Conservation (phyloP, 53 echinoderm and acorn worm genomes). For the Crossaster papposus region DNA sequence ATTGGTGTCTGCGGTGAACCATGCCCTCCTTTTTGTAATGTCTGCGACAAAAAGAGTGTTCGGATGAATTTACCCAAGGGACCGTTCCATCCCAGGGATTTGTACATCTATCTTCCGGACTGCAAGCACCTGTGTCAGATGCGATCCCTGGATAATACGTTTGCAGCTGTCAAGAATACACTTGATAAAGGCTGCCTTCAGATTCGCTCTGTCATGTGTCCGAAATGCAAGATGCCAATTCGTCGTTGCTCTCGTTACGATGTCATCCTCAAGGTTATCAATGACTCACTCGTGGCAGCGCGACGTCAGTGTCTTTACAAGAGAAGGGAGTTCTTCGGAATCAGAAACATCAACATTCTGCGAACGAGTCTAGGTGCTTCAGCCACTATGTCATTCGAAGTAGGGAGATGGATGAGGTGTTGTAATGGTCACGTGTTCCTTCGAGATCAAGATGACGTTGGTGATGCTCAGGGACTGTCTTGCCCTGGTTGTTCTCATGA, state of each 20-base stretch:
- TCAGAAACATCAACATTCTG: neutral
- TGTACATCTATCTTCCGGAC: slow-evolving; percentile 73
- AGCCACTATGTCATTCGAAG: slow-evolving; percentile 11
- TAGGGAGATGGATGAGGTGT: slow-evolving; percentile 43
- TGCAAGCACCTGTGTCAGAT: slow-evolving; percentile 82
- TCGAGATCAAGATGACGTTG: neutral
- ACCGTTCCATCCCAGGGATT: slow-evolving; percentile 71
- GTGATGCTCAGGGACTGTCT: neutral
- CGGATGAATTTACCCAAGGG: slow-evolving; percentile 66
- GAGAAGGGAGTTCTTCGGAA: neutral
- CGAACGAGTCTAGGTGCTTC: neutral
- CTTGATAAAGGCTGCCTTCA: neutral
- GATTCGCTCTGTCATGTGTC: slow-evolving; percentile 54
- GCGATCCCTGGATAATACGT: slow-evolving; percentile 66
- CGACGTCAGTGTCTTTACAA: neutral
- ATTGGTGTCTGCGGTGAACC: slow-evolving; percentile 90
- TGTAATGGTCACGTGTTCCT: slow-evolving; percentile 34
- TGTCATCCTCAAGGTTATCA: slow-evolving; percentile 58
- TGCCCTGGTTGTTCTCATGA: neutral
- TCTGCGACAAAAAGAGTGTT: slow-evolving; percentile 70
- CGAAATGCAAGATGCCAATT: slow-evolving; percentile 76
- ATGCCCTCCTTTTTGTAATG: slow-evolving; percentile 74
- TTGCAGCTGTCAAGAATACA: neutral
- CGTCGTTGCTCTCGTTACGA: slow-evolving; percentile 72
- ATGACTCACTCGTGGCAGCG: neutral